phyloP scores from a whole-genome alignment of 2,888 invertebrate species.

The Campoplex nolae region DNA sequence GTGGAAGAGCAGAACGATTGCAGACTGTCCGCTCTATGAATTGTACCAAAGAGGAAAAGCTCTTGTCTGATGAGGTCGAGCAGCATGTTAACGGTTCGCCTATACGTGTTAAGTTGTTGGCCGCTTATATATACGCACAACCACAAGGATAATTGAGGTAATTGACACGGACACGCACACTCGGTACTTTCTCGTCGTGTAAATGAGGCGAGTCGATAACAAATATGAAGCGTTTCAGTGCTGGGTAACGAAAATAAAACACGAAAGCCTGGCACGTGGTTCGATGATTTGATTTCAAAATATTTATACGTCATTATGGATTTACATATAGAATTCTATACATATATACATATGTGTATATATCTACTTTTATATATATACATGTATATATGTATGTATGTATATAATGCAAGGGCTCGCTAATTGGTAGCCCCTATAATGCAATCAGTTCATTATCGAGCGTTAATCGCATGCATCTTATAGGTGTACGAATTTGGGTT shows the following conservation, averaged over 20 bases:
- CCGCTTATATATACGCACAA: not conserved
- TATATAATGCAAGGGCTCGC: slow-evolving; percentile 52
- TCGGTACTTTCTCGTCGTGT: not conserved
- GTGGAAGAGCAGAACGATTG: slow-evolving; percentile 31
- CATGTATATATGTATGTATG: slow-evolving; percentile 12
- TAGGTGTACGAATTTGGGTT: slow-evolving; percentile 66
- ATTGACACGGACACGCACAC: not conserved
- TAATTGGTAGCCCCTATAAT: slow-evolving; percentile 67
- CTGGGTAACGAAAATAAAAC: slow-evolving; percentile 27
- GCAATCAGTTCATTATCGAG: slow-evolving; percentile 66
- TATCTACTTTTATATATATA: not conserved
- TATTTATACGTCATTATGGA: slow-evolving; percentile 76
- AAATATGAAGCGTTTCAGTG: not conserved
- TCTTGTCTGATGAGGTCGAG: slow-evolving; percentile 41
- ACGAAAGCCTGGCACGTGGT: slow-evolving; percentile 37
- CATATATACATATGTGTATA: slow-evolving; percentile 58
- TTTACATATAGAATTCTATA: slow-evolving; percentile 70
- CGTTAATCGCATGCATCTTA: slow-evolving; percentile 74
- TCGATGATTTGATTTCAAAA: slow-evolving; percentile 72
- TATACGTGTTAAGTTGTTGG: slow-evolving; percentile 28
- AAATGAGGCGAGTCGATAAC: slow-evolving; percentile 13
- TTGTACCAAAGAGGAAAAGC: slow-evolving; percentile 30
- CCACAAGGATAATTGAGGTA: not conserved
- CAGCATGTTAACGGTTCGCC: slow-evolving; percentile 37
- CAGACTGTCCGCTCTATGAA: slow-evolving; percentile 34